Conservation (phyloP, 2,797 vertebrate genomes). For the Lagorchestes hirsutus region DNA sequence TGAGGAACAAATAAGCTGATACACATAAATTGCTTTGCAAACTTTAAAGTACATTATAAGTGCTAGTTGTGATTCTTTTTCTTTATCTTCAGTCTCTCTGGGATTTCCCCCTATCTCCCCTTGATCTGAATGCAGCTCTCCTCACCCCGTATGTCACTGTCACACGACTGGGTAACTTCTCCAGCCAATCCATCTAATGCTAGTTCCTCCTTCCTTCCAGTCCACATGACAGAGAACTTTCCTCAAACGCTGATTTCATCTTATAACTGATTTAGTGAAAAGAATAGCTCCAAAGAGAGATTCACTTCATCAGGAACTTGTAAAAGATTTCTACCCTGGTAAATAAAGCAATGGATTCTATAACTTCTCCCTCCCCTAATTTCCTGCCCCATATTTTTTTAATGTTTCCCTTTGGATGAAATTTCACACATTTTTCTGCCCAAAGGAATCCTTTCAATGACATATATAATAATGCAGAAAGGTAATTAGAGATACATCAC, state of each 20-base stretch:
- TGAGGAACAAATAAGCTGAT: neutral
- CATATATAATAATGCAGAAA: neutral
- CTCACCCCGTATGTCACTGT: neutral
- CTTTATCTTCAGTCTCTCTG: neutral
- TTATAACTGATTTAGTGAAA: neutral
- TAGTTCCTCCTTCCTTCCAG: neutral
- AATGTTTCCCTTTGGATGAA: neutral
- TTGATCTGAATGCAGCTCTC: neutral
- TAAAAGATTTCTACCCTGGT: neutral
- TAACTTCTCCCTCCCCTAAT: neutral
- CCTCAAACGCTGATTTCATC: neutral
- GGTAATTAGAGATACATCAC: neutral
- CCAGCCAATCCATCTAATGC: neutral
- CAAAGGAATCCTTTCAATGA: neutral
- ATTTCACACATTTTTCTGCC: neutral
- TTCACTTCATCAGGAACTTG: neutral
- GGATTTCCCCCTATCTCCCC: neutral
- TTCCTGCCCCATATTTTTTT: neutral
- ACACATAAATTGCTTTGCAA: neutral
- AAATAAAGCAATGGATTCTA: neutral
- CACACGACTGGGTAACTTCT: neutral
- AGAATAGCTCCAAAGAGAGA: neutral
- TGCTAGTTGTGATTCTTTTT: neutral
- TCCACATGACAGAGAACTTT: neutral
- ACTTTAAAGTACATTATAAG: neutral